A percentile compares a stretch with the other conserved stretches of the same genome.
These are phyloP conservation scores for Oreocharis arfaki DNA, from an alignment of 2,113 vertebrate genomes.

Conservation along the genomic window DNA sequence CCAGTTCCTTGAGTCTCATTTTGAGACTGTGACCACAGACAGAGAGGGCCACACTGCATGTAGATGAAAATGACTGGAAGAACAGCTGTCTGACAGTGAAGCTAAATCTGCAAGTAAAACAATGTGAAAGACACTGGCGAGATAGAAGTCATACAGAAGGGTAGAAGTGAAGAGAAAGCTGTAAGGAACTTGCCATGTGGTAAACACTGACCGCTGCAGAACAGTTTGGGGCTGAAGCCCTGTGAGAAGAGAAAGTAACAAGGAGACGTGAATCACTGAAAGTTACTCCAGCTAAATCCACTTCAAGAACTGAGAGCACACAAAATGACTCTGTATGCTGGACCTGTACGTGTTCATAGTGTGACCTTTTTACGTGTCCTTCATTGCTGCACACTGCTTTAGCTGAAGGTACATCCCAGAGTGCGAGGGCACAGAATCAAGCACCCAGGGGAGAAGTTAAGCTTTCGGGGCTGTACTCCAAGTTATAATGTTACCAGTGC, in stretches of 20 bases:
- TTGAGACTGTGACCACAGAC: neutral
- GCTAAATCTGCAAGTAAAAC: neutral
- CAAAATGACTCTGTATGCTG: neutral
- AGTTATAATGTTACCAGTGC: neutral
- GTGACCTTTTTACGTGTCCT: neutral
- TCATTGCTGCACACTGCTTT: neutral
- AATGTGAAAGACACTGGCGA: neutral
- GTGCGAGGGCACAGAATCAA: neutral
- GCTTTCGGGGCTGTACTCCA: neutral
- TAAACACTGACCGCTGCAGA: neutral
- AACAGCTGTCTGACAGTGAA: neutral
- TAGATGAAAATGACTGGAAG: neutral
- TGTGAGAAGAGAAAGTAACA: neutral
- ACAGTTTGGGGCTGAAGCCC: neutral
- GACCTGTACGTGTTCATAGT: neutral
- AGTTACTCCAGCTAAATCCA: neutral
- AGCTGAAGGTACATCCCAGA: neutral
- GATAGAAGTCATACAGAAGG: neutral
- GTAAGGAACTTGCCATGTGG: neutral
- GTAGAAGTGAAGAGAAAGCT: neutral
- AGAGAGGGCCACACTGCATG: fast-evolving
- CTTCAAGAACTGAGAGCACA: neutral
- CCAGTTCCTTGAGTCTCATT: neutral
- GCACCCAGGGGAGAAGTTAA: neutral
- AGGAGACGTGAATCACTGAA: neutral